Percentiles rank a stretch among this genome's conserved stretches.
phyloP scores from a whole-genome alignment of 1,140 invertebrate genomes.

The Callitettix versicolor region DNA sequence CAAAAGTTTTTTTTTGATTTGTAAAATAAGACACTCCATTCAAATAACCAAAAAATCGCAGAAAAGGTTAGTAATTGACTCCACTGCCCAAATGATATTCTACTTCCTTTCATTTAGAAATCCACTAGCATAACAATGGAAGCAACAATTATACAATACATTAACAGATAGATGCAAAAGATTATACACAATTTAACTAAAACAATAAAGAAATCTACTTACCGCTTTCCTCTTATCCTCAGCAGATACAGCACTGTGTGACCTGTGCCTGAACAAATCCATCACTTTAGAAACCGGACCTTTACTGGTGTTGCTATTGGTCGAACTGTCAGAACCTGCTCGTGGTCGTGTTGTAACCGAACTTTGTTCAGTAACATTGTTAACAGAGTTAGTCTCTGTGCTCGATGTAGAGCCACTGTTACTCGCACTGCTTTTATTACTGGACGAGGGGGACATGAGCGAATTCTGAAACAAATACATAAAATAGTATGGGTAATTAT shows the following conservation, averaged over 20 bases:
- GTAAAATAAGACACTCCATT: too few species aligned
- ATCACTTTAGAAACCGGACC: constrained; percentile 79
- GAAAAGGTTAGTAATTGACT: too few species aligned
- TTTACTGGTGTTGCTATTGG: constrained; percentile 23
- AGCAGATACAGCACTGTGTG: constrained; percentile 54
- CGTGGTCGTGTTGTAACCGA: constrained; percentile 34
- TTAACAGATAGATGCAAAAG: too few species aligned
- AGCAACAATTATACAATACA: too few species aligned
- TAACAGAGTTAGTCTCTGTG: constrained; percentile 15
- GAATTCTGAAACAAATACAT: constrained; percentile 29
- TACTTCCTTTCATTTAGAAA: too few species aligned
- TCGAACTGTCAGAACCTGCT: constrained; percentile 39
- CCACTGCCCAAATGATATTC: too few species aligned
- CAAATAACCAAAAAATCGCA: too few species aligned
- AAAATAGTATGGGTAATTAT: too few species aligned
- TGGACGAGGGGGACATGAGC: constrained; percentile 30
- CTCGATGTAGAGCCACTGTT: constrained; percentile 19
- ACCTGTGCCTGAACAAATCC: constrained; percentile 75
- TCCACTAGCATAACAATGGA: too few species aligned
- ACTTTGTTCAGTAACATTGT: constrained; percentile 16
- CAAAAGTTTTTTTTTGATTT: too few species aligned
- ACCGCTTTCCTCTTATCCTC: constrained; percentile 67
- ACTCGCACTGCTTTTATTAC: constrained; percentile 20
- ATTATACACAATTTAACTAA: too few species aligned
- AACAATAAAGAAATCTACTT: constrained; percentile 33